phyloP scores from a whole-genome alignment of 2,113 vertebrate species.

The Perca flavescens region DNA sequence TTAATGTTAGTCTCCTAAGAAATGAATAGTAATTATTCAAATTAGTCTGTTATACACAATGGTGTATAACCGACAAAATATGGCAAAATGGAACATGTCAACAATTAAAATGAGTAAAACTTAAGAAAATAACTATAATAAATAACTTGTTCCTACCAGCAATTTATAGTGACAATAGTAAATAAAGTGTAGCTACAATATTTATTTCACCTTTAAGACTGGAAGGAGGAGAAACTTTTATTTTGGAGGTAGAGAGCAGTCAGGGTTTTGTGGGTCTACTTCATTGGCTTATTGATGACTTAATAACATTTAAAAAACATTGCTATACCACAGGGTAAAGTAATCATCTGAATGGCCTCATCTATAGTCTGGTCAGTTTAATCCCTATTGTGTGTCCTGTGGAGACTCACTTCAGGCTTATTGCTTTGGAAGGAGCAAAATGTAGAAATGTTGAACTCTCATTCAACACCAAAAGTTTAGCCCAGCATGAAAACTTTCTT shows the following conservation, averaged over 20 bases:
- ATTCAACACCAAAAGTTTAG: background rate
- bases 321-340: background rate
- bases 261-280: background rate
- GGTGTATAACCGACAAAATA: too few relatives aligned
- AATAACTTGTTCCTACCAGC: background rate
- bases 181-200: background rate
- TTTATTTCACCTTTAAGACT: background rate
- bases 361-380: slow-evolving; percentile 5
- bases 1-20: background rate
- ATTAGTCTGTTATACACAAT: background rate
- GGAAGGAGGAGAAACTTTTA: background rate
- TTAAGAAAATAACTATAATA: background rate
- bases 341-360: background rate
- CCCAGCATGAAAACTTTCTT: background rate
- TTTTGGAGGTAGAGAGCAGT: background rate
- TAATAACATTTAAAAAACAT: slow-evolving; percentile 30
- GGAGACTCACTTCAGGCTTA: background rate
- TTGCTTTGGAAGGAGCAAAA: background rate
- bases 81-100: background rate
- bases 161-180: background rate
- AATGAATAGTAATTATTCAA: too few relatives aligned
- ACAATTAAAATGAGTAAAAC: background rate
- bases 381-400: background rate
- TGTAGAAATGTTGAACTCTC: too few relatives aligned
- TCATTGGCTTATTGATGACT: slow-evolving; percentile 22